Conservation (phyloP, 2,888 invertebrate species). For the Balanococcus diminutus region DNA sequence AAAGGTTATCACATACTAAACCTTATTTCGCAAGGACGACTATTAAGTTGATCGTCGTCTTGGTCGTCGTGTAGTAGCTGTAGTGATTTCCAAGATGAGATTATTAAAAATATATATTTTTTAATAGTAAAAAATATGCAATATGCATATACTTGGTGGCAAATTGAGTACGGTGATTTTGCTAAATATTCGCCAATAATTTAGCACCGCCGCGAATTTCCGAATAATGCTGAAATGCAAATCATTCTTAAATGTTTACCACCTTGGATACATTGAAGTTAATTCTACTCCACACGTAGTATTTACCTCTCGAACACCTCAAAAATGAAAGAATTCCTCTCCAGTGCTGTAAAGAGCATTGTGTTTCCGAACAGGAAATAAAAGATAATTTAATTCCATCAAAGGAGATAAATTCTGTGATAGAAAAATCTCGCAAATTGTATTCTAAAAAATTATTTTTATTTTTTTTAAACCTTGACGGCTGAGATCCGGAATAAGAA, state of each 20-base stretch:
- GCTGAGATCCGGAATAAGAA: not conserved
- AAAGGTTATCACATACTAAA: slow-evolving; percentile 34
- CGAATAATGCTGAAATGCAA: not conserved
- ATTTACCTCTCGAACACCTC: not conserved
- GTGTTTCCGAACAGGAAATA: not conserved
- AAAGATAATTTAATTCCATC: not conserved
- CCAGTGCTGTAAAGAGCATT: not conserved
- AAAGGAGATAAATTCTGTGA: not conserved
- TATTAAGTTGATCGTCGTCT: not conserved
- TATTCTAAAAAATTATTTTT: not conserved
- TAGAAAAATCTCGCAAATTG: not conserved
- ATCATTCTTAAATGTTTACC: not conserved
- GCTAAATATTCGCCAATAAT: slow-evolving; percentile 13
- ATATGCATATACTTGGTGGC: not conserved
- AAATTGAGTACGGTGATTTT: not conserved
- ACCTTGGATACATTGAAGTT: not conserved
- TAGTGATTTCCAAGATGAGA: slow-evolving; percentile 1
- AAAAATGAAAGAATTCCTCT: not conserved
- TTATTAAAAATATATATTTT: not conserved
- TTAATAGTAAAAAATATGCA: not conserved
- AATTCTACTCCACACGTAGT: not conserved
- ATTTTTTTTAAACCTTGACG: not conserved
- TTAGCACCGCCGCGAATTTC: not conserved
- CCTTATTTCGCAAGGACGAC: slow-evolving; percentile 40
- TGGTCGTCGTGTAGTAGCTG: not conserved